A percentile compares a stretch with the other conserved stretches of the same genome.
Conservation (phyloP, 2,113 vertebrate species). For the Indicator indicator region DNA sequence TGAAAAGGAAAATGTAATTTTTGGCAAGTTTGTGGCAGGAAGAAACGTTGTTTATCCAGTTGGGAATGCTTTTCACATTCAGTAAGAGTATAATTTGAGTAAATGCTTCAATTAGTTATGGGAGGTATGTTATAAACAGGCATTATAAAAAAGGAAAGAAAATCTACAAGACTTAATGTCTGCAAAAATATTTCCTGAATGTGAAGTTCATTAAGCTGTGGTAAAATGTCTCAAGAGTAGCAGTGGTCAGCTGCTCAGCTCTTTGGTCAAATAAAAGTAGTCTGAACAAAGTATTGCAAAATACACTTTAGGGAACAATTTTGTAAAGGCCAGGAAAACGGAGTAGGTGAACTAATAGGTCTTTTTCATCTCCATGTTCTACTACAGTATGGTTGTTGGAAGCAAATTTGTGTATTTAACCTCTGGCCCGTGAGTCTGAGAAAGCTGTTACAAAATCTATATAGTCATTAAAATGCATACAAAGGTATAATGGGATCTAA, state of each 20-base stretch:
- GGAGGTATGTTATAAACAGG: background rate
- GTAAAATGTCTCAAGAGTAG: background rate
- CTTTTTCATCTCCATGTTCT: background rate
- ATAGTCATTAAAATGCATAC: background rate
- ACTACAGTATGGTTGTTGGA: background rate
- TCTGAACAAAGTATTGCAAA: slow-evolving; percentile 17
- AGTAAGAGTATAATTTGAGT: background rate
- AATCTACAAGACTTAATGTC: background rate
- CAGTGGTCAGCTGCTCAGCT: background rate
- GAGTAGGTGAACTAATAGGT: background rate
- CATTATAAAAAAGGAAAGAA: background rate
- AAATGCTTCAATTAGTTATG: background rate
- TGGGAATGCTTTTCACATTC: background rate
- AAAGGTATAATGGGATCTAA: background rate
- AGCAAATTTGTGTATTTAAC: slow-evolving; percentile 17
- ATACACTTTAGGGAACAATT: slow-evolving; percentile 1
- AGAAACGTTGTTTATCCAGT: background rate
- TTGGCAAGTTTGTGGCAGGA: background rate
- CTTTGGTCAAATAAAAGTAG: background rate
- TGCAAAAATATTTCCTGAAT: slow-evolving; percentile 23
- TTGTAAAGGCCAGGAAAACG: background rate
- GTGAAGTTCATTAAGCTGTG: background rate
- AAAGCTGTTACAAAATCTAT: background rate
- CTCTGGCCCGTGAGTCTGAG: background rate
- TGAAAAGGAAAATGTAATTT: background rate